phyloP scores from a whole-genome alignment of 2,888 invertebrate species.

The Fabriciana adippe region DNA sequence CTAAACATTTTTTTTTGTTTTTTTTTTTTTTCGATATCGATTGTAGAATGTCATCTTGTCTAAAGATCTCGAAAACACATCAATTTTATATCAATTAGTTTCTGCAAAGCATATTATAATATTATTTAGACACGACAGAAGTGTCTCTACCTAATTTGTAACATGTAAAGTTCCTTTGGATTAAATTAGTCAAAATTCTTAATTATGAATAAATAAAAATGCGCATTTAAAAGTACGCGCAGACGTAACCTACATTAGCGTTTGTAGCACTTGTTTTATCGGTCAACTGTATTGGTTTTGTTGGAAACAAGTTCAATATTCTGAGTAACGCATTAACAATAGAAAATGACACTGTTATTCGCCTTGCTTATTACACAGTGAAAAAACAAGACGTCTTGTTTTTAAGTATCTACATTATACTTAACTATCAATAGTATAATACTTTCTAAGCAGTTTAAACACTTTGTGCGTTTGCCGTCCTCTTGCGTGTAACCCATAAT shows the following conservation, averaged over 20 bases:
- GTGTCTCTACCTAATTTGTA: background rate
- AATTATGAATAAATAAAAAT: constrained; percentile 5
- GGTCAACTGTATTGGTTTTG: background rate
- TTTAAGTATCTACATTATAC: constrained; percentile 31
- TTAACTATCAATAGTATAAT: constrained; percentile 17
- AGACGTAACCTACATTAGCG: background rate
- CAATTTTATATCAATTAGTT: too few species aligned
- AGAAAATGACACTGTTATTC: constrained; percentile 1
- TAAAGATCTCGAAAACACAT: too few species aligned
- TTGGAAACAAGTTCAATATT: constrained; percentile 2
- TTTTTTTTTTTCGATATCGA: too few species aligned
- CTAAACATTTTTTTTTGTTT: too few species aligned
- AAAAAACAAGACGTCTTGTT: background rate
- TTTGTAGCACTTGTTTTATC: background rate
- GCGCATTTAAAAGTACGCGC: background rate
- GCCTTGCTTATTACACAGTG: background rate
- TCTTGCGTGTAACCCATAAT: constrained; percentile 82
- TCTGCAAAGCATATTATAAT: too few species aligned
- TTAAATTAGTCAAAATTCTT: too few species aligned
- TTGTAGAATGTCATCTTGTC: too few species aligned
- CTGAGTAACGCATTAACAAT: background rate
- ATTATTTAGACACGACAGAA: too few species aligned
- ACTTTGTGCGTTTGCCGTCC: constrained; percentile 52
- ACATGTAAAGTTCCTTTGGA: background rate
- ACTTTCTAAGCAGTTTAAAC: constrained; percentile 50